phyloP scores from a whole-genome alignment of 2,113 vertebrate species.

The Pipra filicauda region DNA sequence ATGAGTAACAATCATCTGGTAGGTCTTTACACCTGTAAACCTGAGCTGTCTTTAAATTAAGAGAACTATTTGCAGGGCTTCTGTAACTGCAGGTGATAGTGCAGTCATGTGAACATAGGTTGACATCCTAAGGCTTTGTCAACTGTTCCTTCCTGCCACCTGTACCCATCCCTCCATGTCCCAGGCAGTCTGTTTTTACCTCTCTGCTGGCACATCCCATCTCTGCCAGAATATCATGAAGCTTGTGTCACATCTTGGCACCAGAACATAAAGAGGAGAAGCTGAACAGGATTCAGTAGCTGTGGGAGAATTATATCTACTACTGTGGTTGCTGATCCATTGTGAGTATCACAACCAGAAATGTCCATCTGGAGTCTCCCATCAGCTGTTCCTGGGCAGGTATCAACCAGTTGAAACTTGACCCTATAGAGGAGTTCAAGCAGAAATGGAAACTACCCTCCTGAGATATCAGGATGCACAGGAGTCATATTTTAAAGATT shows the following conservation, averaged over 20 bases:
- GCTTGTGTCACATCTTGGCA: constrained; percentile 43
- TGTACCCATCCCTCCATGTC: background rate
- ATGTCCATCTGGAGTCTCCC: constrained; percentile 25
- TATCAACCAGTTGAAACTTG: background rate
- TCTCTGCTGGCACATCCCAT: constrained; percentile 11
- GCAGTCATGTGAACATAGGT: background rate
- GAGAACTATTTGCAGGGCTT: background rate
- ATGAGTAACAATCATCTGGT: background rate
- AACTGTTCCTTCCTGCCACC: background rate
- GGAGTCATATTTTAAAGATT: background rate
- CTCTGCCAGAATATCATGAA: constrained; percentile 27
- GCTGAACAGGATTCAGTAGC: background rate
- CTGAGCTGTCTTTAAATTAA: background rate
- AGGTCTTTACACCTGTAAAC: background rate
- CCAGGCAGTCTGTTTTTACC: background rate
- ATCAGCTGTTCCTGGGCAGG: background rate
- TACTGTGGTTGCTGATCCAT: constrained; percentile 28
- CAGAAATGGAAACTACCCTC: background rate
- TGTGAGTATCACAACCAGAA: constrained; percentile 42
- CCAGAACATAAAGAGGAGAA: background rate
- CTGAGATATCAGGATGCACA: background rate
- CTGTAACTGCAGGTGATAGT: background rate
- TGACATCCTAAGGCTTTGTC: background rate
- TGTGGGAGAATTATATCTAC: constrained; percentile 10
- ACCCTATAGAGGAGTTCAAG: background rate